These are phyloP conservation scores for Danaus plexippus DNA, from an alignment of 1,140 invertebrate species.

Conservation along the genomic window DNA sequence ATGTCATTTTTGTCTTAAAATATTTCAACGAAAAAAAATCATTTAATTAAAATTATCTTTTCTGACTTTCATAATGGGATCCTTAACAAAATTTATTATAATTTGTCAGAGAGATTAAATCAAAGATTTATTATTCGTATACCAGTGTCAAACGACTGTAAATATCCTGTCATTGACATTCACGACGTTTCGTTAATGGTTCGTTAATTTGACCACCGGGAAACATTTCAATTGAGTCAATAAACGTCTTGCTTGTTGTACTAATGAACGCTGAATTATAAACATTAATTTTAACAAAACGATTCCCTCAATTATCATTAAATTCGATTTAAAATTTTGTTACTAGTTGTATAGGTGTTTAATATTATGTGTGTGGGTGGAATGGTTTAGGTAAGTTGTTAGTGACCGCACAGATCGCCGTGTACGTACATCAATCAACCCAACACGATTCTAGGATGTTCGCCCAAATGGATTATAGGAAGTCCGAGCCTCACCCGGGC, in stretches of 20 bases:
- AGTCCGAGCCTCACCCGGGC: conserved; percentile 45
- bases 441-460: conserved; percentile 63
- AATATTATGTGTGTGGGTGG: no score
- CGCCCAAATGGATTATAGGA: conserved; percentile 66
- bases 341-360: no score
- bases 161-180: conserved; percentile 46
- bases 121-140: background rate
- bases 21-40: background rate
- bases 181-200: conserved; percentile 34
- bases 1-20: conserved; percentile 8
- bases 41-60: no score
- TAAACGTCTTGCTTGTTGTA: conserved; percentile 12
- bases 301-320: no score
- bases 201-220: conserved; percentile 37
- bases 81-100: no score
- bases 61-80: no score
- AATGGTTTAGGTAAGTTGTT: no score
- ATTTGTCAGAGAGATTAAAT: no score
- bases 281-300: no score
- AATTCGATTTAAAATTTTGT: no score
- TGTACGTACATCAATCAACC: conserved; percentile 59
- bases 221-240: conserved; percentile 27
- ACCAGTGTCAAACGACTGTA: conserved; percentile 22
- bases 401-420: no score
- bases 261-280: background rate